These are phyloP conservation scores for Manacus vitellinus DNA, from an alignment of 2,113 vertebrate genomes.

Conservation along the genomic window DNA sequence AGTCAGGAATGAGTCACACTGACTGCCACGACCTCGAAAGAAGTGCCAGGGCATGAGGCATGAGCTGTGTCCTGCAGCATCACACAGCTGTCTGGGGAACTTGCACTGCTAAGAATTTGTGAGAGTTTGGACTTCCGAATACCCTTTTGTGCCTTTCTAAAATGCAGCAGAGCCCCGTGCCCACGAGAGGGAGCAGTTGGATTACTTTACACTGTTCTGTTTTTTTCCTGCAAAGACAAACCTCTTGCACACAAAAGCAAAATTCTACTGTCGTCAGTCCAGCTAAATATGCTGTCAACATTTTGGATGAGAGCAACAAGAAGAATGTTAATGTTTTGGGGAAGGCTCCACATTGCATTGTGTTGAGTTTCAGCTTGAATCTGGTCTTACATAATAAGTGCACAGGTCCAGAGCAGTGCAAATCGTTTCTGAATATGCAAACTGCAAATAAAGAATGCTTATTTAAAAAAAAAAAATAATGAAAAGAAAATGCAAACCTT, in stretches of 20 bases:
- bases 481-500: neutral
- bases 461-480: neutral
- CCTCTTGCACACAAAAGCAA: neutral
- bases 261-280: neutral
- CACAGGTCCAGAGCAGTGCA: neutral
- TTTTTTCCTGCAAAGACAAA: neutral
- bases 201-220: neutral
- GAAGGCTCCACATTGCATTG: neutral
- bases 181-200: slow-evolving; percentile 57
- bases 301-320: neutral
- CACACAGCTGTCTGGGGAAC: neutral
- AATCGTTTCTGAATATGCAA: neutral
- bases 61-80: neutral
- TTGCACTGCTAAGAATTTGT: neutral
- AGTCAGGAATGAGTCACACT: neutral
- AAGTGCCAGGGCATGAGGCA: neutral
- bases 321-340: neutral
- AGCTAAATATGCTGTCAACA: neutral
- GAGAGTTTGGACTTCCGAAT: neutral
- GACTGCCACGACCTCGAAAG: neutral
- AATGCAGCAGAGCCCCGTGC: neutral
- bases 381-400: neutral
- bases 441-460: neutral
- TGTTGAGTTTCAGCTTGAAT: neutral
- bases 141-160: neutral